phyloP scores from a whole-genome alignment of 2,113 vertebrate species.

The Mormyrus iriodes region DNA sequence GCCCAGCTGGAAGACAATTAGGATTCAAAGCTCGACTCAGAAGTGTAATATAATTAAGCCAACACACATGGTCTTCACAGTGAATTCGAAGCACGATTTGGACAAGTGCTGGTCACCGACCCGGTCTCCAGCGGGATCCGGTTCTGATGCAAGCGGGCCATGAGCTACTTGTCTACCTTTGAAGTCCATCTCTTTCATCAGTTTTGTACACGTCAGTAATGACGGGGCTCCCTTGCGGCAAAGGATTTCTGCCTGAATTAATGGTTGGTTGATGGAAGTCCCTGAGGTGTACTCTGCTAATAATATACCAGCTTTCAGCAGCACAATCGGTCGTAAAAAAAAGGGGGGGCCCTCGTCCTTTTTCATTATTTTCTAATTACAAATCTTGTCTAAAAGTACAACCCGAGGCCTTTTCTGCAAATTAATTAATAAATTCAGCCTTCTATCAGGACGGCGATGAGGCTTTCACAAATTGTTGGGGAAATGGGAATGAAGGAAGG shows the following conservation, averaged over 20 bases:
- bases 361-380: slow-evolving; percentile 50
- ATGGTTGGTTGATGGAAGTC: slow-evolving; percentile 34
- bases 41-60: neutral
- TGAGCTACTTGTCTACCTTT: slow-evolving; percentile 38
- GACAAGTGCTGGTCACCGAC: neutral
- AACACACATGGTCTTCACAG: neutral
- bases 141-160: neutral
- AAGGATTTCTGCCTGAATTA: slow-evolving; percentile 34
- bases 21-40: neutral
- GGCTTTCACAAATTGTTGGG: slow-evolving; percentile 30
- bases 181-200: slow-evolving; percentile 39
- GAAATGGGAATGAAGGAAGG: slow-evolving; percentile 28
- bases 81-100: neutral
- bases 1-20: neutral
- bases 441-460: slow-evolving; percentile 10
- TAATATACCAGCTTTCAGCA: slow-evolving; percentile 36
- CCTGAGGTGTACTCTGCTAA: slow-evolving; percentile 24
- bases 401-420: slow-evolving; percentile 39
- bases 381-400: slow-evolving; percentile 39
- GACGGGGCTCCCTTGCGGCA: slow-evolving; percentile 25
- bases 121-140: neutral
- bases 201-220: slow-evolving; percentile 39
- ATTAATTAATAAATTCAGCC: slow-evolving; percentile 45
- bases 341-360: slow-evolving; percentile 33
- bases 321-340: slow-evolving; percentile 22